phyloP scores from a whole-genome alignment of 1,140 invertebrate genomes.

The Battus philenor region DNA sequence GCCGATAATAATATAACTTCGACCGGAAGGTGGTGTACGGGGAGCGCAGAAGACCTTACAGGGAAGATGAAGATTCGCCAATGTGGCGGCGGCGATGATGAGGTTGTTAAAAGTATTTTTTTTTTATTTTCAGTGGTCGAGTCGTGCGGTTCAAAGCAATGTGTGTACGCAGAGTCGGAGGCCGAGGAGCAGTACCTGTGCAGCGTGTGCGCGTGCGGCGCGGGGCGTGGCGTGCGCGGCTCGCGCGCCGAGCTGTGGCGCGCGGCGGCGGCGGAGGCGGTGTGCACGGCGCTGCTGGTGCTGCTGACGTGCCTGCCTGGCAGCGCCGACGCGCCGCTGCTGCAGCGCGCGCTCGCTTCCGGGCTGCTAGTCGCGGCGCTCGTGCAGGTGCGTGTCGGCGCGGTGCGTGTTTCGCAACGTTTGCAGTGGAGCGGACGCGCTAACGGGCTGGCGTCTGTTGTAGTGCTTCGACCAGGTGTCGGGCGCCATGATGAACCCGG shows the following conservation, averaged over 20 bases:
- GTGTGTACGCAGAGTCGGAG: not conserved
- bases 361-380: slow-evolving; percentile 36
- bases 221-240: slow-evolving; percentile 1
- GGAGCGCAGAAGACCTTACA: too few relatives aligned
- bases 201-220: slow-evolving; percentile 1
- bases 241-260: slow-evolving; percentile 21
- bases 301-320: slow-evolving; percentile 36
- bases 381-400: slow-evolving; percentile 21
- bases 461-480: slow-evolving; percentile 49
- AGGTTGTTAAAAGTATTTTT: too few relatives aligned
- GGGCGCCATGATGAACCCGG: slow-evolving; percentile 46
- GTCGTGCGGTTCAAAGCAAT: not conserved
- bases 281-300: slow-evolving; percentile 38
- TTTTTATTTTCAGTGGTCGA: not conserved
- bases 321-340: slow-evolving; percentile 15
- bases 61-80: too few relatives aligned
- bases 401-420: slow-evolving; percentile 6
- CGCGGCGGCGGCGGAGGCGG: slow-evolving; percentile 29
- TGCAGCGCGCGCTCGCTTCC: slow-evolving; percentile 28
- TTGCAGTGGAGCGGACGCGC: too few relatives aligned
- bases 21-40: too few relatives aligned
- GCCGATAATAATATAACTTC: too few relatives aligned
- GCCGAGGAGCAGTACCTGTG: slow-evolving; percentile 1
- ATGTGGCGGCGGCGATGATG: too few relatives aligned
- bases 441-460: not conserved